These are phyloP conservation scores for Andrena fulva DNA, from an alignment of 2,888 invertebrate species.

Conservation along the genomic window DNA sequence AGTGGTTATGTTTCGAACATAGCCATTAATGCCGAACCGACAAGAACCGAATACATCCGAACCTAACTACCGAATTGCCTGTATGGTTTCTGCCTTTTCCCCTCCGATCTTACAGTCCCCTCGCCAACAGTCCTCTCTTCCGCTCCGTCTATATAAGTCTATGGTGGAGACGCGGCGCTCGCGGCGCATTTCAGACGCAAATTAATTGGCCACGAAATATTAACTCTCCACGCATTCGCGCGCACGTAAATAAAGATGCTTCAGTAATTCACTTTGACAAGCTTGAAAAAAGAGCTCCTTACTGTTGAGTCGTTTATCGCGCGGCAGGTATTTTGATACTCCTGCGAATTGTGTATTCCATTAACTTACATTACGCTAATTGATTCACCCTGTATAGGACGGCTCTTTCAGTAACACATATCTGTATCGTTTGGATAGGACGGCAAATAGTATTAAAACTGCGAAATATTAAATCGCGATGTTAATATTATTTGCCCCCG, in stretches of 20 bases:
- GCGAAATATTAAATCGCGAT: neutral
- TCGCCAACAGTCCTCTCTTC: too few relatives aligned
- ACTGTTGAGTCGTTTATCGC: constrained; percentile 15
- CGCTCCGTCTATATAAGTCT: too few relatives aligned
- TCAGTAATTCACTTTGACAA: neutral
- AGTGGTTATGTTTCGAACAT: too few relatives aligned
- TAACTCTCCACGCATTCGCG: neutral
- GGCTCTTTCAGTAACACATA: neutral
- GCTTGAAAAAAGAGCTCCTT: neutral
- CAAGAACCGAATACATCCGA: too few relatives aligned
- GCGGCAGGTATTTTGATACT: neutral
- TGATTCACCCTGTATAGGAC: constrained; percentile 28
- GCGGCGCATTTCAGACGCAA: neutral
- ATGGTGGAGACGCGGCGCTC: neutral
- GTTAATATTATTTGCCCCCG: constrained; percentile 1
- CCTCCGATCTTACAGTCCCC: too few relatives aligned
- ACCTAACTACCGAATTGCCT: too few relatives aligned
- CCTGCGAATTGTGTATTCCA: constrained; percentile 19
- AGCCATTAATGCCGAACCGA: too few relatives aligned
- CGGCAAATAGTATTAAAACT: neutral
- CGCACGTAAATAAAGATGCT: neutral
- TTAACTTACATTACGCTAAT: constrained; percentile 29
- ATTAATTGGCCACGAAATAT: constrained; percentile 22
- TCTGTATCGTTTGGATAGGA: constrained; percentile 6
- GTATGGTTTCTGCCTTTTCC: too few relatives aligned